Percentiles rank a stretch among this genome's conserved stretches.
Evolutionary conservation across 2,888 invertebrate species (phyloP).

Genomic region (Phanerotoma sp.): DNA sequence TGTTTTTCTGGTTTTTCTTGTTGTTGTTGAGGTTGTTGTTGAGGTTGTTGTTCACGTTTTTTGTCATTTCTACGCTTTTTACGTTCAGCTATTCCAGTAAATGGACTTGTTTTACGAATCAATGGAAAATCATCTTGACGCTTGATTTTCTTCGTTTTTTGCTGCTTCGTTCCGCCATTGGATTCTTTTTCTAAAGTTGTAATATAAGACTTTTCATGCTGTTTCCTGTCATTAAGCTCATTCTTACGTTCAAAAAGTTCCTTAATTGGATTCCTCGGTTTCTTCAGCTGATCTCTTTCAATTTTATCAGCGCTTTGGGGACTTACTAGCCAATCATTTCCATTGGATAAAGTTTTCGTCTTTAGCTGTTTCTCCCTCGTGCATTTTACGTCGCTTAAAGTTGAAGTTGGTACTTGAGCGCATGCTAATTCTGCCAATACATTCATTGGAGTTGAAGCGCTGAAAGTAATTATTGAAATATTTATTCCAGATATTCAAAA

Average conservation of each 20-base stretch:
- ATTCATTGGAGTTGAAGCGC: conserved; percentile 55
- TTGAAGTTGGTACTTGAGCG: conserved; percentile 52
- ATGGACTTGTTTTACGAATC: conserved; percentile 45
- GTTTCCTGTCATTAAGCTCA: conserved; percentile 49
- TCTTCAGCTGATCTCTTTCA: conserved; percentile 39
- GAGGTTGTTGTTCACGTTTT: no score
- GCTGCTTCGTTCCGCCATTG: no score
- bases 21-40: no score
- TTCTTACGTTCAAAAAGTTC: conserved; percentile 54
- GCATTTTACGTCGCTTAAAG: conserved; percentile 27
- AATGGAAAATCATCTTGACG: conserved; percentile 47
- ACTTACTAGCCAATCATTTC: conserved; percentile 19
- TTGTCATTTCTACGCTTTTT: conserved; percentile 49
- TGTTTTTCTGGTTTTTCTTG: no score
- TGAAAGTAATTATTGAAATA: conserved; percentile 33
- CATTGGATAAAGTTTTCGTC: conserved; percentile 18
- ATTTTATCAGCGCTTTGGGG: conserved; percentile 6
- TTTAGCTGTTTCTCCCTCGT: conserved; percentile 26
- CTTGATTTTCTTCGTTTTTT: conserved; percentile 44
- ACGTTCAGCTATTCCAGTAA: conserved; percentile 45
- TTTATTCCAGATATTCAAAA: background rate
- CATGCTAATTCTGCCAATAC: conserved; percentile 54
- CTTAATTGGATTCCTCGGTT: conserved; percentile 50
- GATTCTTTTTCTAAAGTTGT: conserved; percentile 33
- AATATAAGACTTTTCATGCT: conserved; percentile 39